Evolutionary conservation across 2,797 vertebrate genomes (phyloP).

Genomic region (Margarornis squamiger): DNA sequence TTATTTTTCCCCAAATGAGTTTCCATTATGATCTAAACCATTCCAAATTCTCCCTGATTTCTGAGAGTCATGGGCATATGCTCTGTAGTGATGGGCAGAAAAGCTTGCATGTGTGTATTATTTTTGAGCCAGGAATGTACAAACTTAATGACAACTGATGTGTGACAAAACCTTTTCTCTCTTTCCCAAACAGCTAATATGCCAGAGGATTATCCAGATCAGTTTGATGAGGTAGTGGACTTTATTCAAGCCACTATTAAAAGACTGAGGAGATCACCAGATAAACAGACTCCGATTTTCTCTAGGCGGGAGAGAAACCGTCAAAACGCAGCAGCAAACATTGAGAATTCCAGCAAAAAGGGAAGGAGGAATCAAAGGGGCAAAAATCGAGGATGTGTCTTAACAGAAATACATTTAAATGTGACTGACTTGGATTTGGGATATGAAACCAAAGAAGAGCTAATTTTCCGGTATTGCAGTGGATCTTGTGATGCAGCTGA

Average conservation of each 20-base stretch:
- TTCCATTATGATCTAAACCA: not conserved
- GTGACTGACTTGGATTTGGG: slow-evolving; percentile 97
- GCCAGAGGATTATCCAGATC: slow-evolving; percentile 87
- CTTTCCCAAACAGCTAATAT: slow-evolving; percentile 83
- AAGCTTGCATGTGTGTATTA: not conserved
- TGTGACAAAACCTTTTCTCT: slow-evolving; percentile 51
- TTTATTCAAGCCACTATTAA: slow-evolving; percentile 95
- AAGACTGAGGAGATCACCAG: slow-evolving; percentile 88
- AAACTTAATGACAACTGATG: not conserved
- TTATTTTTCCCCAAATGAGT: not conserved
- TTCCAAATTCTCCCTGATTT: not conserved
- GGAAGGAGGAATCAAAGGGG: slow-evolving; percentile 77
- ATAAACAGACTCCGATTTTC: slow-evolving; percentile 74
- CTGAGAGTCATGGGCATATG: not conserved
- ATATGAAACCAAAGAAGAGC: slow-evolving; percentile 96
- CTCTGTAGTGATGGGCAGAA: not conserved
- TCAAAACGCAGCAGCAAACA: slow-evolving; percentile 76
- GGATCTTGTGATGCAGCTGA: slow-evolving; percentile 91
- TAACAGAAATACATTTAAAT: slow-evolving; percentile 94
- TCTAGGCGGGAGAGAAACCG: slow-evolving; percentile 82
- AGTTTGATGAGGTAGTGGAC: slow-evolving; percentile 93
- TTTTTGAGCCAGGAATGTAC: not conserved
- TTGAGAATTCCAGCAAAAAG: slow-evolving; percentile 76
- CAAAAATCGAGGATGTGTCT: slow-evolving; percentile 88
- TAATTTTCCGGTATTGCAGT: slow-evolving; percentile 97